Evolutionary conservation across 1,140 invertebrate genomes (phyloP), one percentile per base, ranked within the genome.

Genomic region (Leucophenga varia): DNA sequence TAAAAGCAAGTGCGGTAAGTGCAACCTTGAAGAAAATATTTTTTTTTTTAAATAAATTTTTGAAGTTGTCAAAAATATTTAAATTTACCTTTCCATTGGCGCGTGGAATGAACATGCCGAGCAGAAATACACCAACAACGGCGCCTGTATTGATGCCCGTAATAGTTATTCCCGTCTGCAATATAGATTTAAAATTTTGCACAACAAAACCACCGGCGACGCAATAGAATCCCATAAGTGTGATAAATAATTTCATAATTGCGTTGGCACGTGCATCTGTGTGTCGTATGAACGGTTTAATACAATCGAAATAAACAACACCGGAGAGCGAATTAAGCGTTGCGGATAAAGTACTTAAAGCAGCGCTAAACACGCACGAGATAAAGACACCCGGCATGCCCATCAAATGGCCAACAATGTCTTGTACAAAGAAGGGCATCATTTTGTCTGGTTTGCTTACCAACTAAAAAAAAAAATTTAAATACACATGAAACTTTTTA

Each of bases 281-380:
- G 74, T 69, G 76, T 54, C 49, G 77, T 74, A 56, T 83, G 43
- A 48, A 76, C 49, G 43, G 84, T 50, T 82, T 84, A 2, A 89
- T 80, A 58, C 88, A 82, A 68, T 90, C 87, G 63, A 89, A 84
- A 68, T 86, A 86, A 46, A 88, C 84, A 0, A 88, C 85, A 1
- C 87, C 87, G 1, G 87, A 80, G 76, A 90, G 79, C 2, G 88
- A 87, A 65, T 89, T 89, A 2, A 90, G 64, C 1, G 82, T 84
- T 8, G 84, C 85, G 0, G 85, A 87, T 76, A 87, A 84, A 10
- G 85, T 87, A 68, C 88, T 90, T 61, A 52, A 75, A 16, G 84
- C 84, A 17, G 84, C 86, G 59, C 84, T 84, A 43, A 87, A 86
- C 3, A 88, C 78, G 41, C 84, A 83, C 28, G 85, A 84, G 4